phyloP scores from a whole-genome alignment of 1,140 invertebrate species.

The Aphaenogaster ashmeadi region DNA sequence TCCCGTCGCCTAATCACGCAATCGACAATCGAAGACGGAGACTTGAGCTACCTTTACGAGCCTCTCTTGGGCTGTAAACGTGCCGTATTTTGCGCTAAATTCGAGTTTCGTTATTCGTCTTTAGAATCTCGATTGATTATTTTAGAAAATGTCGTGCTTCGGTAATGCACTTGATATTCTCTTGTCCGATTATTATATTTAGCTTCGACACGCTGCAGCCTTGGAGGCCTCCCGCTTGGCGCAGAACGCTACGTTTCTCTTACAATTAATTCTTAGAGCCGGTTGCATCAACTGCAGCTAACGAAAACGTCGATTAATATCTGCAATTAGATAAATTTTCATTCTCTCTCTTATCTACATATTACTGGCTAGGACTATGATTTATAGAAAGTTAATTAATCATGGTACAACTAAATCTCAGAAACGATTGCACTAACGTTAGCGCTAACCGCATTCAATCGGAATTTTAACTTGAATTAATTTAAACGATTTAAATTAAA shows the following conservation, averaged over 20 bases:
- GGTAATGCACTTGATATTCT: neutral
- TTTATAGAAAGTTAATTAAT: slow-evolving; percentile 24
- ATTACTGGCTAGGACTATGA: slow-evolving; percentile 19
- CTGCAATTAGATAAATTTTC: slow-evolving; percentile 43
- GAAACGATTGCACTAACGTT: slow-evolving; percentile 26
- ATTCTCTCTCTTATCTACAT: slow-evolving; percentile 33
- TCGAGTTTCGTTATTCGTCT: neutral
- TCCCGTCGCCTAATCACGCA: slow-evolving; percentile 55
- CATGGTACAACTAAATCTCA: slow-evolving; percentile 46
- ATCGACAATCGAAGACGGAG: slow-evolving; percentile 54
- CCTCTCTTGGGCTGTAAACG: slow-evolving; percentile 6
- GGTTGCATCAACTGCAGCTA: slow-evolving; percentile 37
- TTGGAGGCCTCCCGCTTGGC: slow-evolving; percentile 62
- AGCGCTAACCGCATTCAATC: neutral
- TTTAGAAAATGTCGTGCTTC: slow-evolving; percentile 19
- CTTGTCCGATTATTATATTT: slow-evolving; percentile 8
- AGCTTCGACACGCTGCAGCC: slow-evolving; percentile 35
- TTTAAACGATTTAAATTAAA: slow-evolving; percentile 26
- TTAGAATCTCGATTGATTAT: slow-evolving; percentile 20
- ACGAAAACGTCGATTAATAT: slow-evolving; percentile 1
- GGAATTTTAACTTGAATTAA: slow-evolving; percentile 19
- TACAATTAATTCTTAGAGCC: slow-evolving; percentile 53
- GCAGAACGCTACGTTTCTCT: slow-evolving; percentile 63
- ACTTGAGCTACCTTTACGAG: slow-evolving; percentile 36
- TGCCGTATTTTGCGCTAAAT: slow-evolving; percentile 26